Percentiles rank a stretch among this genome's conserved stretches.
Evolutionary conservation across 1,140 invertebrate genomes (phyloP).

Genomic region (Carcinoscorpius rotundicauda): DNA sequence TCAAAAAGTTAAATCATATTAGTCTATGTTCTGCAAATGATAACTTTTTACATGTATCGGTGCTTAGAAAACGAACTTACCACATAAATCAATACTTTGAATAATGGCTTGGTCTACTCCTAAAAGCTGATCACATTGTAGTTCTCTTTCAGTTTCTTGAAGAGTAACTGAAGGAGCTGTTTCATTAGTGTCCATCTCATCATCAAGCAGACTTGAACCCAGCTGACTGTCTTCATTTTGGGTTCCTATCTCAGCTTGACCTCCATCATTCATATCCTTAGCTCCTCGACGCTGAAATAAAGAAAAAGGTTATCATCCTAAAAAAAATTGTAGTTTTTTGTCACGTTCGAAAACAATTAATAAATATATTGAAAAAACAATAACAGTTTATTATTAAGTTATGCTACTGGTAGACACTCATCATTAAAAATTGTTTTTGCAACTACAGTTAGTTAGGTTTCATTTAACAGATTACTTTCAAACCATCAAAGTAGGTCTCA

Average conservation of each 20-base stretch:
- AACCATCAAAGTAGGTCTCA: too few relatives aligned
- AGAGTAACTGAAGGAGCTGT: conserved; percentile 10
- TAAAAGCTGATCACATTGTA: conserved; percentile 61
- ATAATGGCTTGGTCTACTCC: conserved; percentile 80
- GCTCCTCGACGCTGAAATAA: conserved; percentile 16
- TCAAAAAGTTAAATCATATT: neutral
- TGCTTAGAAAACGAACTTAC: conserved; percentile 35
- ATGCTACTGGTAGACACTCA: too few relatives aligned
- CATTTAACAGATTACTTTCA: too few relatives aligned
- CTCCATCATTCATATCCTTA: conserved; percentile 17
- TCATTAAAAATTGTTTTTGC: too few relatives aligned
- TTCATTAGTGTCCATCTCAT: conserved; percentile 23
- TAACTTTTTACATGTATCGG: too few relatives aligned
- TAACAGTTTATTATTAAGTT: too few relatives aligned
- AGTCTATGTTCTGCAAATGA: too few relatives aligned
- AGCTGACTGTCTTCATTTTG: conserved; percentile 20
- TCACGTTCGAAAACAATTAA: too few relatives aligned
- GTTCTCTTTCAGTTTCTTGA: conserved; percentile 24
- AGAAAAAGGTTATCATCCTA: neutral
- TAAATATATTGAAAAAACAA: too few relatives aligned
- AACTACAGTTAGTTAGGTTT: too few relatives aligned
- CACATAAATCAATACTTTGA: conserved; percentile 80
- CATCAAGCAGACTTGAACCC: conserved; percentile 18
- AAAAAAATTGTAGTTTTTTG: too few relatives aligned
- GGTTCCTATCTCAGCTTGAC: conserved; percentile 10